phyloP scores from a whole-genome alignment of 2,888 invertebrate genomes.

The Panopea generosa region DNA sequence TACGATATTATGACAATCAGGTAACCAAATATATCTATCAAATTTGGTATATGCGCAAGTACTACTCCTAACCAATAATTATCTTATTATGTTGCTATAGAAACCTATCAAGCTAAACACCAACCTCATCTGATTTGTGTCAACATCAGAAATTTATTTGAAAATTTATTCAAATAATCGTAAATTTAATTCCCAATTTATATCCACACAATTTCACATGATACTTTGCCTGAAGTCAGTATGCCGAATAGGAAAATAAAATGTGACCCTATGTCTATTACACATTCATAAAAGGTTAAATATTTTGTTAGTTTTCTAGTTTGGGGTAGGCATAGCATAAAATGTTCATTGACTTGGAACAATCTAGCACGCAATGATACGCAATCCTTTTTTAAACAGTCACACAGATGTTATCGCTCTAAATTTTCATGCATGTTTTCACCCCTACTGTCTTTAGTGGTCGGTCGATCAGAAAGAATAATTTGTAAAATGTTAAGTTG shows the following conservation, averaged over 20 bases:
- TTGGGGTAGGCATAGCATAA: conserved; percentile 20
- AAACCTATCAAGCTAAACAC: conserved; percentile 22
- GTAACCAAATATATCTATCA: too few species aligned
- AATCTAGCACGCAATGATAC: conserved; percentile 45
- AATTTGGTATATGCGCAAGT: neutral
- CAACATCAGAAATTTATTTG: conserved; percentile 40
- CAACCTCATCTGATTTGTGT: conserved; percentile 47
- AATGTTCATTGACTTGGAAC: conserved; percentile 40
- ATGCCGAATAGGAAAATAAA: too few species aligned
- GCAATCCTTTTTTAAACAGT: conserved; percentile 45
- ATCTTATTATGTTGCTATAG: conserved; percentile 45
- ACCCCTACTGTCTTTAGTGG: conserved; percentile 41
- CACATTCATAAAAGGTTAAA: conserved; percentile 9
- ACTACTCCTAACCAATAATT: conserved; percentile 37
- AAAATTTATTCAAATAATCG: conserved; percentile 14
- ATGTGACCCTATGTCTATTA: too few species aligned
- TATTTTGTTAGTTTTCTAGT: conserved; percentile 7
- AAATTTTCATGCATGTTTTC: conserved; percentile 51
- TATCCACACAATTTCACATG: too few species aligned
- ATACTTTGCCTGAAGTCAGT: too few species aligned
- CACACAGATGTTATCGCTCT: conserved; percentile 38
- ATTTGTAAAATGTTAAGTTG: too few species aligned
- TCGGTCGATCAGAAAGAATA: too few species aligned
- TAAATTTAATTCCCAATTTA: too few species aligned
- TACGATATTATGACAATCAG: too few species aligned